Base-by-base conservation (phyloP, 2,888 invertebrate species). In the Cartodere bifasciata region DNA sequence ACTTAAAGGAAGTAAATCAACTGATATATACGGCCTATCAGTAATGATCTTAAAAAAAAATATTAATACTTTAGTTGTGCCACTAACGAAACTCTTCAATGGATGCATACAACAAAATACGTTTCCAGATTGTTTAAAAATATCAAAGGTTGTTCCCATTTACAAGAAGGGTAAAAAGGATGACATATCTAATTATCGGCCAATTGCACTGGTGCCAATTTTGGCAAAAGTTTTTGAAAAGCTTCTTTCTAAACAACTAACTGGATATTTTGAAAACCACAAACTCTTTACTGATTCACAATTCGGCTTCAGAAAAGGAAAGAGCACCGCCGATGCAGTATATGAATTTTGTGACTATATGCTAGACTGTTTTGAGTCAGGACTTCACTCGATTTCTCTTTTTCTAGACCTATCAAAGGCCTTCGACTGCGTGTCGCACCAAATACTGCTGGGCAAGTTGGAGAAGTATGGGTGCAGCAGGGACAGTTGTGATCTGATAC, bases 141-240 rank as follows among this genome's bases (percentile, higher is more conserved):
- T 25, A 7, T 32, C 39, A 12, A 38, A 30, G 25, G 30, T 40
- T 7, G 31, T 37, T 11, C 37, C 39, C n/a, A 23, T 41, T 17
- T 36, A 21, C 23, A 41, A 41, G 34, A 35, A 35, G 13, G 34
- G 36, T 13, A 33, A 35, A 29, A 23, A 13, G 20, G 25, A 25
- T 13, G 15, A 13, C 14, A 10, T 25, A 21, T 16, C 13, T 4
- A 32, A 29, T 15, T 32, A 35, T 15, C 23, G 35, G 26, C 32
- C 32, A 13, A 32, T 35, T 10, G 22, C 32, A 4, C 21, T 40
- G 10, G 14, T 40, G 10, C 36, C 40, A 10, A 29, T 32, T 13
- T 10, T 36, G 13, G 29, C 33, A 11, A 36, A 36, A 20, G 11
- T 36, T 7, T 29, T 36, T 23, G 29, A 34, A 16, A 36, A 30